Conservation (phyloP, 2,888 invertebrate species). For the Halocaridina rubra region DNA sequence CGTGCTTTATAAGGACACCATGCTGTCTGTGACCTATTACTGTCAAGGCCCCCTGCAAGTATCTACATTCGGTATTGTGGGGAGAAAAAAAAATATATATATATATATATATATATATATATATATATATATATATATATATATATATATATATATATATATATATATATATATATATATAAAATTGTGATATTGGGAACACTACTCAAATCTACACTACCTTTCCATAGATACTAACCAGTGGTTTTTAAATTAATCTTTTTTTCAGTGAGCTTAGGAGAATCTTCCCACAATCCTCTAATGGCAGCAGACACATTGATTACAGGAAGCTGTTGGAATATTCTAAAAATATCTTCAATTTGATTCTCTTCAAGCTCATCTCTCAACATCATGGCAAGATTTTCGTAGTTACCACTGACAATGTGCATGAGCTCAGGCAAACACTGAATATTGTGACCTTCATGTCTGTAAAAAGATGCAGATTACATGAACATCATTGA, state of each 20-base stretch:
- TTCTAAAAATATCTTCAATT: slow-evolving; percentile 75
- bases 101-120: not conserved
- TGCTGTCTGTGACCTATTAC: no score
- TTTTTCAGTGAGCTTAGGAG: not conserved
- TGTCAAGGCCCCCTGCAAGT: no score
- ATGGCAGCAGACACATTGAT: slow-evolving; percentile 73
- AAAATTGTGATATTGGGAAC: not conserved
- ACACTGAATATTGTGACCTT: slow-evolving; percentile 30
- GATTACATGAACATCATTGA: no score
- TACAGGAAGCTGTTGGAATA: slow-evolving; percentile 76
- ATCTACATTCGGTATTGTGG: no score
- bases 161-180: not conserved
- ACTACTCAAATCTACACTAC: not conserved
- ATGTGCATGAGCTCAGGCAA: slow-evolving; percentile 75
- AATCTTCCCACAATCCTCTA: slow-evolving; percentile 72
- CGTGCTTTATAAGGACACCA: no score
- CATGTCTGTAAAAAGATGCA: not conserved
- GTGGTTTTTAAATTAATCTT: not conserved
- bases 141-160: not conserved
- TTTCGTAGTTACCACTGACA: slow-evolving; percentile 72
- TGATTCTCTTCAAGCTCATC: slow-evolving; percentile 77
- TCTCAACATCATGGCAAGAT: slow-evolving; percentile 75
- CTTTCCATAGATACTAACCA: not conserved
- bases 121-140: not conserved
- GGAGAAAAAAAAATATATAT: no score